Conservation (phyloP, 2,888 invertebrate genomes). For the Seira sanloemensis region DNA sequence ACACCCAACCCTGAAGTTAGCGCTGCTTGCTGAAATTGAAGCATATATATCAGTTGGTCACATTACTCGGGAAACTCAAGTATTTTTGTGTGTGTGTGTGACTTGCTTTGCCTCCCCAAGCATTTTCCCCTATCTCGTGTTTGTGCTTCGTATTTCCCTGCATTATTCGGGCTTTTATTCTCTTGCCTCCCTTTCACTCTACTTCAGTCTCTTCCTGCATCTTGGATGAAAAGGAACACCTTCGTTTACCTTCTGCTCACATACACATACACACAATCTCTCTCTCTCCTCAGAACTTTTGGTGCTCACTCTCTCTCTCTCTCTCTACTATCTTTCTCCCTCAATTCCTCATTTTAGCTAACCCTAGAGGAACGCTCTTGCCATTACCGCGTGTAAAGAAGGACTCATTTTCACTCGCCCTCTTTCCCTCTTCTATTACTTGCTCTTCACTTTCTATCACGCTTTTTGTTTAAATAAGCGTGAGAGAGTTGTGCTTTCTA, state of each 20-base stretch:
- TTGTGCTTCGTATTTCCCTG: neutral
- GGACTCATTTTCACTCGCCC: slow-evolving; percentile 2
- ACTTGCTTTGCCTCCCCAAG: neutral
- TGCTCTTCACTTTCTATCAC: slow-evolving; percentile 19
- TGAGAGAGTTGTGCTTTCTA: slow-evolving; percentile 29
- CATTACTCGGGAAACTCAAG: neutral
- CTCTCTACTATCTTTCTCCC: slow-evolving; percentile 23
- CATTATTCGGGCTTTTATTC: slow-evolving; percentile 13
- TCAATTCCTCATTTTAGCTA: neutral
- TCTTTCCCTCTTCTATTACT: slow-evolving; percentile 5
- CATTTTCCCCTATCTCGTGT: neutral
- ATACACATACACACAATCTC: too few species aligned
- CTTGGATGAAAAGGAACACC: slow-evolving; percentile 48
- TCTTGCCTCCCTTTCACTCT: slow-evolving; percentile 36
- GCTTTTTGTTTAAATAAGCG: slow-evolving; percentile 46
- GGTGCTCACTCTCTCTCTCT: slow-evolving; percentile 41
- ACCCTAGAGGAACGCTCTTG: neutral
- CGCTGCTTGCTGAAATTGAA: neutral
- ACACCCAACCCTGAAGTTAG: slow-evolving; percentile 38
- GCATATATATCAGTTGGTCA: neutral
- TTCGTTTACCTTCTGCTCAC: slow-evolving; percentile 41
- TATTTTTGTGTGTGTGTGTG: too few species aligned
- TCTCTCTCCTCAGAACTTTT: slow-evolving; percentile 29
- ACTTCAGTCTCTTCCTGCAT: slow-evolving; percentile 49
- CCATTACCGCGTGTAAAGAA: neutral